Percentiles rank a stretch among this genome's conserved stretches.
phyloP scores from a whole-genome alignment of 2,888 invertebrate genomes.

The Dryococelus australis region DNA sequence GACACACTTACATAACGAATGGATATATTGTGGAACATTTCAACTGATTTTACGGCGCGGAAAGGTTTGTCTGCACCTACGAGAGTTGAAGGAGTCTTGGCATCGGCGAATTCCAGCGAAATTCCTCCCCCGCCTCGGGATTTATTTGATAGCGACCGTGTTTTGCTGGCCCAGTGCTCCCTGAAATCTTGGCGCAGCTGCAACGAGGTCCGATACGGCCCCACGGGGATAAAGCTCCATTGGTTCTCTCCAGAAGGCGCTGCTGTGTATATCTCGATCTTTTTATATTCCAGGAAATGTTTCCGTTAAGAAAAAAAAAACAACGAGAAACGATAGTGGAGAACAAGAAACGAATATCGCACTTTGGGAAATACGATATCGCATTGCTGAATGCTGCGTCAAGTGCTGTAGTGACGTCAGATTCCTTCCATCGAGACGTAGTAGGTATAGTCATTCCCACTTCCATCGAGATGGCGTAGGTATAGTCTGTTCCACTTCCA shows the following conservation, averaged over 20 bases:
- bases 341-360: background rate
- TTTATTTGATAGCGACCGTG: too few species aligned
- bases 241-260: background rate
- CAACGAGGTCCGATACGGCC: background rate
- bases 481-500: too few species aligned
- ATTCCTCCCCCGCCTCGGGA: background rate
- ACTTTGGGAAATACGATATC: background rate
- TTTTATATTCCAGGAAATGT: constrained; percentile 1
- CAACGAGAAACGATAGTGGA: background rate
- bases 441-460: too few species aligned
- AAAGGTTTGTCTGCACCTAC: background rate
- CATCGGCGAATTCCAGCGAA: background rate
- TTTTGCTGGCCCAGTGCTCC: background rate
- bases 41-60: too few species aligned
- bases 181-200: background rate
- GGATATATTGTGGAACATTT: too few species aligned
- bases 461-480: too few species aligned
- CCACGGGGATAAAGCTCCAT: background rate
- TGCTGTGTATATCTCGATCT: background rate
- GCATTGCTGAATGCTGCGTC: background rate
- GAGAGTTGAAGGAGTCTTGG: background rate
- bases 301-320: background rate
- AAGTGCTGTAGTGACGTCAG: too few species aligned
- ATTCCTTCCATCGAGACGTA: too few species aligned
- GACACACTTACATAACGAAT: too few species aligned